These are phyloP conservation scores for Gonioctena quinquepunctata DNA, from an alignment of 1,140 invertebrate species.

Conservation along the genomic window DNA sequence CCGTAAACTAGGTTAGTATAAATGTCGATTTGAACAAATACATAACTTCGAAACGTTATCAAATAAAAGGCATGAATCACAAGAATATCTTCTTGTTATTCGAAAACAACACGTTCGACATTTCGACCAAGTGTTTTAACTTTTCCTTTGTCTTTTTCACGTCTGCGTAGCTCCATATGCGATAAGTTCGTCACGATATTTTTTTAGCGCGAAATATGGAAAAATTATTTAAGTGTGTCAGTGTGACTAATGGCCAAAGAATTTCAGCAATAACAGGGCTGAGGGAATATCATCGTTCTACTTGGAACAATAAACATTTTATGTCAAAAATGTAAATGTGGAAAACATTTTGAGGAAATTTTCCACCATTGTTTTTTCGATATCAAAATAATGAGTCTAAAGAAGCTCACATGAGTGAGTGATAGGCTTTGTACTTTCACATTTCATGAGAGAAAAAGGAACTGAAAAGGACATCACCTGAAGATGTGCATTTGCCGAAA, in stretches of 20 bases:
- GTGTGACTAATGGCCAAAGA: background rate
- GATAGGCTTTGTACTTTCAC: too few relatives aligned
- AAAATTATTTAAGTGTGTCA: background rate
- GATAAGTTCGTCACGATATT: background rate
- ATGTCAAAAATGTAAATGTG: too few relatives aligned
- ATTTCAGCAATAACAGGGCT: background rate
- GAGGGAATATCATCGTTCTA: too few relatives aligned
- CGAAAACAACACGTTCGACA: background rate
- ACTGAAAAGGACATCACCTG: too few relatives aligned
- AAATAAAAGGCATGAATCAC: background rate
- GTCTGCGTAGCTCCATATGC: background rate
- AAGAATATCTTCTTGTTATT: too few relatives aligned
- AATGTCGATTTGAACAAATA: background rate
- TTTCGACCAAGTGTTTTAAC: background rate
- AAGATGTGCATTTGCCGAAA: too few relatives aligned
- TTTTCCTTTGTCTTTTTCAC: background rate
- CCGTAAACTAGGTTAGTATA: background rate
- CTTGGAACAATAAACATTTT: too few relatives aligned
- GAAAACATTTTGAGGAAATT: too few relatives aligned
- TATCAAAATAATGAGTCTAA: too few relatives aligned
- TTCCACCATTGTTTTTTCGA: too few relatives aligned
- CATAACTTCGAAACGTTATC: background rate
- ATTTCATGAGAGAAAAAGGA: too few relatives aligned
- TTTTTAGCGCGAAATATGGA: background rate
- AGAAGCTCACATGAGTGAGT: too few relatives aligned